Conservation (phyloP, 2,797 vertebrate species). For the Cryptoprocta ferox region DNA sequence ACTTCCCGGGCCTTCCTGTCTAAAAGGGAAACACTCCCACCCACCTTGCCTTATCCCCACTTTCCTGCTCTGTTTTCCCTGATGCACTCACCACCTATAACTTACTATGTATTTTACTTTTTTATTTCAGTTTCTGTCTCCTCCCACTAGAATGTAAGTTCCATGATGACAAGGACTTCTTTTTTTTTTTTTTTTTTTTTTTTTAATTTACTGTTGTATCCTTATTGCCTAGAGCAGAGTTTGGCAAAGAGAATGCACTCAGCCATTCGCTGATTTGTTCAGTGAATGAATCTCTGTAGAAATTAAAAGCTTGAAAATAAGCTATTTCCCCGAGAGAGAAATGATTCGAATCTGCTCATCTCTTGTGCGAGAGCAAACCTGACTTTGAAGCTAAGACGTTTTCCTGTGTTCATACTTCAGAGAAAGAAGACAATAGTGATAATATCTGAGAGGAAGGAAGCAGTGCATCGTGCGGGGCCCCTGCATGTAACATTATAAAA, state of each 20-base stretch:
- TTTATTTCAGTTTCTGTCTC: background rate
- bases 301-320: slow-evolving; percentile 51
- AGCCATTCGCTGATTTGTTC: background rate
- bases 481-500: background rate
- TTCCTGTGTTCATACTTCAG: slow-evolving; percentile 70
- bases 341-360: background rate
- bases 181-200: background rate
- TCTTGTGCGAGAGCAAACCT: rapidly evolving
- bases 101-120: background rate
- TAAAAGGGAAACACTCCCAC: background rate
- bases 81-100: background rate
- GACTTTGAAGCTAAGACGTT: slow-evolving; percentile 55
- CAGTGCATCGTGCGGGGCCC: background rate
- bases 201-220: background rate
- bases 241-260: background rate
- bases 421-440: slow-evolving; percentile 46
- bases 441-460: slow-evolving; percentile 71
- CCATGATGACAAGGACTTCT: background rate
- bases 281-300: slow-evolving; percentile 41
- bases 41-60: rapidly evolving
- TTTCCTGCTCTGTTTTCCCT: background rate
- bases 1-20: background rate
- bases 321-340: slow-evolving; percentile 44
- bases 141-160: background rate
- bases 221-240: background rate